phyloP scores from a whole-genome alignment of 2,888 invertebrate species.

The Phrixothrix hirtus region DNA sequence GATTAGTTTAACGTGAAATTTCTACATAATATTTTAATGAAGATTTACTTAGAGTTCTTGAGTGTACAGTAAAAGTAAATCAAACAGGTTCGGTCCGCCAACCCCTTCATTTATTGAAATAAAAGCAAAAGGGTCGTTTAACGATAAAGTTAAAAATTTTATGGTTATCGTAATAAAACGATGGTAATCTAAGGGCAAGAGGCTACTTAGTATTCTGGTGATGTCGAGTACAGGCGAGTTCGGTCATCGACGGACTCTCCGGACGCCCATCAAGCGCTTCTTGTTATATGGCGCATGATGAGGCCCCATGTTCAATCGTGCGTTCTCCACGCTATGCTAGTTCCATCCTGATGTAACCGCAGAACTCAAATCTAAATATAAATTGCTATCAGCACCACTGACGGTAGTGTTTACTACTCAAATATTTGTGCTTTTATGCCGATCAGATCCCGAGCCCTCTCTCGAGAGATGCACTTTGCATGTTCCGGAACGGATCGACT shows the following conservation, averaged over 20 bases:
- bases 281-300: slow-evolving; percentile 47
- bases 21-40: slow-evolving; percentile 16
- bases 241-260: slow-evolving; percentile 43
- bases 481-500: slow-evolving; percentile 36
- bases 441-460: slow-evolving; percentile 36
- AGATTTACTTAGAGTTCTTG: slow-evolving; percentile 15
- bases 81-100: slow-evolving; percentile 8
- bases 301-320: slow-evolving; percentile 42
- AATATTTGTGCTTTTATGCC: slow-evolving; percentile 54
- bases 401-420: slow-evolving; percentile 45
- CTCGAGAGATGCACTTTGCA: slow-evolving; percentile 45
- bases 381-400: slow-evolving; percentile 41
- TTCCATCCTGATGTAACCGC: slow-evolving; percentile 35
- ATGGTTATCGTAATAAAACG: slow-evolving; percentile 32
- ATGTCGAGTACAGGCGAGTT: slow-evolving; percentile 33
- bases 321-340: slow-evolving; percentile 39
- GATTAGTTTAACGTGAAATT: slow-evolving; percentile 11
- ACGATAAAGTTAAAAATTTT: slow-evolving; percentile 27
- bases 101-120: slow-evolving; percentile 21
- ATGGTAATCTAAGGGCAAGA: slow-evolving; percentile 25
- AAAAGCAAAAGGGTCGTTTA: slow-evolving; percentile 13
- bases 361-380: slow-evolving; percentile 44
- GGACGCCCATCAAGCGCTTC: slow-evolving; percentile 46
- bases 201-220: slow-evolving; percentile 41
- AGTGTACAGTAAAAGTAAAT: slow-evolving; percentile 9